Evolutionary conservation across 2,113 vertebrate species (phyloP).

Genomic region (Pantherophis guttatus): DNA sequence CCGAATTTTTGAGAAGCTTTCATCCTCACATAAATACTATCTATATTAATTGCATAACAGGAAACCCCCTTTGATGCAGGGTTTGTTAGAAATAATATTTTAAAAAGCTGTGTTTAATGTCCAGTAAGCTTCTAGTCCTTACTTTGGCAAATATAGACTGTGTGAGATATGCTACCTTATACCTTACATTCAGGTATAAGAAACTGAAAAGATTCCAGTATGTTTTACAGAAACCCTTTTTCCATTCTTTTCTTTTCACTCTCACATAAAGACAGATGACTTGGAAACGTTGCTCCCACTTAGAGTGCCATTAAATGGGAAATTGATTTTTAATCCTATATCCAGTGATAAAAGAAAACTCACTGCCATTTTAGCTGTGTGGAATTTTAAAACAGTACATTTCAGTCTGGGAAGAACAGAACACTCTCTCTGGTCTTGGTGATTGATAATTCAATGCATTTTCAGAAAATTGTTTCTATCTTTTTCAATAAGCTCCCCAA

Average conservation of each 20-base stretch:
- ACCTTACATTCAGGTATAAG: too few relatives aligned
- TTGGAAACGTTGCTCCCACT: neutral
- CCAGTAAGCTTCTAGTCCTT: neutral
- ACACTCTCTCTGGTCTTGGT: neutral
- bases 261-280: neutral
- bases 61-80: neutral
- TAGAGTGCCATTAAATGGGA: neutral
- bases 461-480: neutral
- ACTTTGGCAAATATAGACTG: neutral
- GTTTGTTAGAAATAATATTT: conserved; percentile 7
- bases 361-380: neutral
- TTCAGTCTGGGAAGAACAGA: neutral
- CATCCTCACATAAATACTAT: neutral
- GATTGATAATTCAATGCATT: neutral
- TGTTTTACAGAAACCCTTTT: neutral
- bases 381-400: neutral
- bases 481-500: neutral
- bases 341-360: neutral
- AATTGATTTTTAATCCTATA: neutral
- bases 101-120: neutral
- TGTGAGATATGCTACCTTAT: neutral
- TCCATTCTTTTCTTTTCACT: neutral
- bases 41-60: neutral
- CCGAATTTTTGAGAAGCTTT: conserved; percentile 17
- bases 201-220: neutral